These are phyloP conservation scores for Homalodisca vitripennis DNA, from an alignment of 1,140 invertebrate species.

Conservation along the genomic window DNA sequence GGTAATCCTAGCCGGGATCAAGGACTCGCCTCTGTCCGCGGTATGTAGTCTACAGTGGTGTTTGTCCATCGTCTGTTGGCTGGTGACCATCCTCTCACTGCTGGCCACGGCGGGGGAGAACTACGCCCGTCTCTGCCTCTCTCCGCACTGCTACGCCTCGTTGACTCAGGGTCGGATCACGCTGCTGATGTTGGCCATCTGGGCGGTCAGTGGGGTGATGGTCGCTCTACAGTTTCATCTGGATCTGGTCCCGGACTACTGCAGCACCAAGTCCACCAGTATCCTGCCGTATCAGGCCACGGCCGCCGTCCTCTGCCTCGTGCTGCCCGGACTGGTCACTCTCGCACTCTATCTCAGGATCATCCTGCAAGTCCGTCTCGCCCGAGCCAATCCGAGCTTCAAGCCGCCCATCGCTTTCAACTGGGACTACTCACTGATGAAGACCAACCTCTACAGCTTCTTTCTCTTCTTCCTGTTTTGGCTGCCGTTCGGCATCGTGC, in stretches of 20 bases:
- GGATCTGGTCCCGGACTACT: slow-evolving; percentile 61
- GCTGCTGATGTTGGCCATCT: slow-evolving; percentile 51
- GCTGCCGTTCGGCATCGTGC: slow-evolving; percentile 61
- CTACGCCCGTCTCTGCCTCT: slow-evolving; percentile 57
- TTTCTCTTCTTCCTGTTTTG: slow-evolving; percentile 63
- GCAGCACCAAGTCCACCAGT: slow-evolving; percentile 49
- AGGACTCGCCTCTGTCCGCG: slow-evolving; percentile 56
- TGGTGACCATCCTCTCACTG: slow-evolving; percentile 64
- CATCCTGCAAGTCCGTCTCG: slow-evolving; percentile 45
- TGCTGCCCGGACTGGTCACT: slow-evolving; percentile 48
- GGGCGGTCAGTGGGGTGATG: slow-evolving; percentile 50
- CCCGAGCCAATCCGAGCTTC: slow-evolving; percentile 54
- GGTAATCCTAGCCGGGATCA: slow-evolving; percentile 63
- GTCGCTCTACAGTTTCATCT: slow-evolving; percentile 50
- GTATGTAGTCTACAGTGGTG: slow-evolving; percentile 64
- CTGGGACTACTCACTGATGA: slow-evolving; percentile 61
- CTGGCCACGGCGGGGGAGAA: slow-evolving; percentile 62
- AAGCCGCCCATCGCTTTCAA: slow-evolving; percentile 60
- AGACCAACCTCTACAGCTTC: slow-evolving; percentile 63
- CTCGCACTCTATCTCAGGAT: slow-evolving; percentile 39
- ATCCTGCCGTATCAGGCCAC: slow-evolving; percentile 49
- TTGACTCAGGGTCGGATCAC: slow-evolving; percentile 56
- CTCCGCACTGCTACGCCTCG: slow-evolving; percentile 51
- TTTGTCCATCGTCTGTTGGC: slow-evolving; percentile 60
- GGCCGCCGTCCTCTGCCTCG: slow-evolving; percentile 54